Evolutionary conservation across 2,888 invertebrate species (phyloP).

Genomic region (Volucella bombylans): DNA sequence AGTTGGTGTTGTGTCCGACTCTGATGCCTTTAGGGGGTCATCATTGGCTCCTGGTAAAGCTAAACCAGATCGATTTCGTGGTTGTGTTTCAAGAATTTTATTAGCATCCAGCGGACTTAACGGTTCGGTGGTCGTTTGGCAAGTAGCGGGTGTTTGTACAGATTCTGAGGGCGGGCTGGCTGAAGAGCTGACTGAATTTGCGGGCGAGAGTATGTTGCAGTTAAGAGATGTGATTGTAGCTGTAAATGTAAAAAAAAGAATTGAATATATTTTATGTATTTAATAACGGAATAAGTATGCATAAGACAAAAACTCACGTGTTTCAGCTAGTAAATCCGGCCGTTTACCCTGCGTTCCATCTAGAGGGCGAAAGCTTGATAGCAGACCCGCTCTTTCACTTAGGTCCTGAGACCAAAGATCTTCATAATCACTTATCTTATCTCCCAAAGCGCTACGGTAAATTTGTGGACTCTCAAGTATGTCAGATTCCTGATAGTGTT

Average conservation of each 20-base stretch:
- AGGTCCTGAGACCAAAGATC: conserved; percentile 93
- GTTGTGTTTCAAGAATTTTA: conserved; percentile 79
- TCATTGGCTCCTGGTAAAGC: conserved; percentile 79
- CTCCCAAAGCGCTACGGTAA: conserved; percentile 93
- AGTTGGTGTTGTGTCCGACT: conserved; percentile 80
- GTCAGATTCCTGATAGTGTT: conserved; percentile 91
- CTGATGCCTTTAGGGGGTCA: conserved; percentile 76
- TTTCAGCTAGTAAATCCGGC: conserved; percentile 86
- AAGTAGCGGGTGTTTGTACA: conserved; percentile 57
- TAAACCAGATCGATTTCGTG: conserved; percentile 79
- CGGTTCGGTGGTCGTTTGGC: conserved; percentile 69
- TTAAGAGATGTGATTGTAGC: conserved; percentile 85
- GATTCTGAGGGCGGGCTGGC: conserved; percentile 75
- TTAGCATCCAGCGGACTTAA: conserved; percentile 74
- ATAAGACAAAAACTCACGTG: conserved; percentile 80
- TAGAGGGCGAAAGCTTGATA: conserved; percentile 81
- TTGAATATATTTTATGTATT: conserved; percentile 4
- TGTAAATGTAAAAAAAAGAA: conserved; percentile 73
- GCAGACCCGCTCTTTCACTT: conserved; percentile 84
- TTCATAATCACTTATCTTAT: conserved; percentile 97
- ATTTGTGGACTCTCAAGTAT: conserved; percentile 91
- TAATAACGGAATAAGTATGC: not conserved
- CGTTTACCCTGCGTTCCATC: conserved; percentile 80
- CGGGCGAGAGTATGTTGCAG: conserved; percentile 83
- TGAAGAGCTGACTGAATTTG: conserved; percentile 79